Percentiles rank a stretch among this genome's conserved stretches.
These are phyloP conservation scores for Cerceris ruficornis DNA, from an alignment of 2,888 invertebrate species.

Conservation along the genomic window DNA sequence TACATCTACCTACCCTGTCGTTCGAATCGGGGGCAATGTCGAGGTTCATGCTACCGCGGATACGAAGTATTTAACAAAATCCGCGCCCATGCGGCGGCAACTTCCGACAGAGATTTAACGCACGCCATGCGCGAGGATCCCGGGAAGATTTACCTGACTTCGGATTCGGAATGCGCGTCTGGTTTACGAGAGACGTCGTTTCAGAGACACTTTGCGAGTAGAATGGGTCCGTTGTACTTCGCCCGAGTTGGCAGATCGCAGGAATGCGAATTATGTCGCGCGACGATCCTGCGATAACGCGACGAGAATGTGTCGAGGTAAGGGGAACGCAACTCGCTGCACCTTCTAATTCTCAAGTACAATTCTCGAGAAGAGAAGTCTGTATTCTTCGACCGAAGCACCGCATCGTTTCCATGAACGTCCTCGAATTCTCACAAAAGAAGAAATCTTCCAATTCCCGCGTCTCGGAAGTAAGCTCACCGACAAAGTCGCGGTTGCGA, in stretches of 20 bases:
- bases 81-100: no score
- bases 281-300: slow-evolving; percentile 53
- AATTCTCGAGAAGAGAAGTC: neutral
- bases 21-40: no score
- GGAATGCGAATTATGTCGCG: slow-evolving; percentile 54
- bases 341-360: neutral
- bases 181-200: neutral
- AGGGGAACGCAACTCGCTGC: neutral
- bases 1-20: no score
- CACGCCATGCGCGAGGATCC: no score
- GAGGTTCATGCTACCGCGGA: no score
- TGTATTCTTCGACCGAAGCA: neutral
- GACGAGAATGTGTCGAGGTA: slow-evolving; percentile 12
- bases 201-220: neutral
- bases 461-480: neutral
- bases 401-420: no score
- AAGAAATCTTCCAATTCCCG: neutral
- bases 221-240: slow-evolving; percentile 42
- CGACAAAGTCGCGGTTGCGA: neutral
- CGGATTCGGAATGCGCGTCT: neutral
- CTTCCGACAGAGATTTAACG: no score
- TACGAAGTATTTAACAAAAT: no score
- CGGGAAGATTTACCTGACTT: no score
- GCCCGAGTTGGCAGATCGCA: slow-evolving; percentile 34
- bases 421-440: no score